Base-by-base conservation (phyloP, 2,113 vertebrate species). In the Hippocampus guttulatus region DNA sequence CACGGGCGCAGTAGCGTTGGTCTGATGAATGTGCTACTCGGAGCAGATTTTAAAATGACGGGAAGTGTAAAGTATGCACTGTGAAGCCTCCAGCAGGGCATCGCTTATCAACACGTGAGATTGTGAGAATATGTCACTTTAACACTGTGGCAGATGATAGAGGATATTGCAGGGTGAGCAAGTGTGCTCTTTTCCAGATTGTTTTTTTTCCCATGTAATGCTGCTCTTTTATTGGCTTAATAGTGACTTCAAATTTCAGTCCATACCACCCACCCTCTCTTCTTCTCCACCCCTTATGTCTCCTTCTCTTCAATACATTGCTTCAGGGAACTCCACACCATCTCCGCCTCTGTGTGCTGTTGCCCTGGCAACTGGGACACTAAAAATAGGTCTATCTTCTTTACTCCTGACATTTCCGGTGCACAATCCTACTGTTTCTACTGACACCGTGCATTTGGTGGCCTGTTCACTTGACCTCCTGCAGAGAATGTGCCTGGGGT, bases 361-460 rank as follows among this genome's bases (percentile, higher is more conserved):
- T 92, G 82, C 91, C 92, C 85, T 91, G 87, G 91, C 89, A 93
- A 93, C 92, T 92, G 85, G 87, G 85, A 86, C 88, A 92, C 92
- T 93, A 93, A 91, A 93, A 93, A 93, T 93, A 93, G 91, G 88
- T 77, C 86, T 86, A 84, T 92, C 89, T 93, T 89, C 87, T 89
- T 90, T 90, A 89, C 88, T 90, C 88, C 85, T 91, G 90, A 92
- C 91, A 92, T 93, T 92, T 92, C 89, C 86, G 86, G 87, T 85
- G 85, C 87, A 90, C 84, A 90, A 88, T 91, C 83, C 85, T 66
- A 87, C 81, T 80, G 89, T 90, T 92, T 91, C 84, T 84, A 87
- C 80, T 88, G 88, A 88, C 86, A 88, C 87, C 79, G 51, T 88
- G 81, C 80, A 81, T 90, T 89, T 82, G 86, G 84, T 85, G 74